phyloP scores from a whole-genome alignment of 2,888 invertebrate genomes.

The Linyphia triangularis region DNA sequence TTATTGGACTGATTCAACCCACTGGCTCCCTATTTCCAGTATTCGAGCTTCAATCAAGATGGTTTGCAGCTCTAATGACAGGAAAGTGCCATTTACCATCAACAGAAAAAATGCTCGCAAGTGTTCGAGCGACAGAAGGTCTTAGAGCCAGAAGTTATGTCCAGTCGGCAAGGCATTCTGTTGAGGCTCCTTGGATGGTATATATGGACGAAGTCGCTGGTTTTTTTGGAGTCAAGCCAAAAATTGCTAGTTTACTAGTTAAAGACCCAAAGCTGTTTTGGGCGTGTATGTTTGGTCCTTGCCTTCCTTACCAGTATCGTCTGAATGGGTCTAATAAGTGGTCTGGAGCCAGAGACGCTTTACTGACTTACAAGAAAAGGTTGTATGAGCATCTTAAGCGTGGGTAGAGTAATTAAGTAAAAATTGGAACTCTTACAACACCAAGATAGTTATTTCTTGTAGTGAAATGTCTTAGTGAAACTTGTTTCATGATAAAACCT shows the following conservation, averaged over 20 bases:
- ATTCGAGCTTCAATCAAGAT: conserved; percentile 88
- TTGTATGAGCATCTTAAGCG: conserved; percentile 68
- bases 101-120: conserved; percentile 78
- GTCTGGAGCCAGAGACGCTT: conserved; percentile 80
- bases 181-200: conserved; percentile 74
- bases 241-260: conserved; percentile 78
- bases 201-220: conserved; percentile 81
- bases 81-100: conserved; percentile 79
- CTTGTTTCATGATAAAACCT: no score
- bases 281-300: conserved; percentile 78
- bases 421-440: no score
- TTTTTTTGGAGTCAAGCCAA: conserved; percentile 80
- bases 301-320: conserved; percentile 80
- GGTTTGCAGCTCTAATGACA: conserved; percentile 81
- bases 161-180: conserved; percentile 75
- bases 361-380: conserved; percentile 78
- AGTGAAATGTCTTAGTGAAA: no score
- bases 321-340: conserved; percentile 80
- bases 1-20: conserved; percentile 90
- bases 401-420: no score
- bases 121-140: conserved; percentile 78
- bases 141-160: conserved; percentile 58
- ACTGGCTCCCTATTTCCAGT: conserved; percentile 89
- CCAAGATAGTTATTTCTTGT: no score
- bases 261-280: conserved; percentile 78